phyloP scores from a whole-genome alignment of 1,140 invertebrate species.

The Trichoplusia ni region DNA sequence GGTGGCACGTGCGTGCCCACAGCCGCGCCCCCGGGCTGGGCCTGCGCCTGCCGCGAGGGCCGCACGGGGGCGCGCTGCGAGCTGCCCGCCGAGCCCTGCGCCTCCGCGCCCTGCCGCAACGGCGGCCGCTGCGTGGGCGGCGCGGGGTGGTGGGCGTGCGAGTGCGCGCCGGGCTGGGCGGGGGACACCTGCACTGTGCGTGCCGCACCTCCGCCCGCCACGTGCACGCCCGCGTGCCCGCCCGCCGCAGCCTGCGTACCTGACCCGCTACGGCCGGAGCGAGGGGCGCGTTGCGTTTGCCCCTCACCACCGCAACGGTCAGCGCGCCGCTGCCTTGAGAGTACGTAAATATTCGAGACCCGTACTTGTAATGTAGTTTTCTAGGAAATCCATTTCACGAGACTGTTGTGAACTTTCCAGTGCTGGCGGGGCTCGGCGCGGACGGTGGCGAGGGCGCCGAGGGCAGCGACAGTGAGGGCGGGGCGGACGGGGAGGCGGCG shows the following conservation, averaged over 20 bases:
- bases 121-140: constrained; percentile 91
- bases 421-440: constrained; percentile 79
- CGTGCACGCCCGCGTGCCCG: constrained; percentile 59
- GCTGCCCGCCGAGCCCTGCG: constrained; percentile 50
- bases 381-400: background rate
- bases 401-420: constrained; percentile 35
- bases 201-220: constrained; percentile 92
- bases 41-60: constrained; percentile 51
- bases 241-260: constrained; percentile 50
- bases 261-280: constrained; percentile 34
- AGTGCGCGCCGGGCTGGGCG: constrained; percentile 91
- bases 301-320: constrained; percentile 51
- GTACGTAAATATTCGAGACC: too few relatives aligned
- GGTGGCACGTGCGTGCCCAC: constrained; percentile 39
- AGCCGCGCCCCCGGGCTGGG: constrained; percentile 43
- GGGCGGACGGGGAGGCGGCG: constrained; percentile 85
- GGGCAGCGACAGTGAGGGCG: constrained; percentile 88
- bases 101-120: constrained; percentile 84
- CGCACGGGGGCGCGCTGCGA: constrained; percentile 59
- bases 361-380: too few relatives aligned
- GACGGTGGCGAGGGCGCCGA: constrained; percentile 89
- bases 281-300: constrained; percentile 56
- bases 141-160: constrained; percentile 86
- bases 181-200: constrained; percentile 88
- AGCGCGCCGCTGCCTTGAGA: constrained; percentile 61